Percentiles rank a stretch among this genome's conserved stretches.
phyloP scores from a whole-genome alignment of 2,113 vertebrate species.

The Perca schrenkii region DNA sequence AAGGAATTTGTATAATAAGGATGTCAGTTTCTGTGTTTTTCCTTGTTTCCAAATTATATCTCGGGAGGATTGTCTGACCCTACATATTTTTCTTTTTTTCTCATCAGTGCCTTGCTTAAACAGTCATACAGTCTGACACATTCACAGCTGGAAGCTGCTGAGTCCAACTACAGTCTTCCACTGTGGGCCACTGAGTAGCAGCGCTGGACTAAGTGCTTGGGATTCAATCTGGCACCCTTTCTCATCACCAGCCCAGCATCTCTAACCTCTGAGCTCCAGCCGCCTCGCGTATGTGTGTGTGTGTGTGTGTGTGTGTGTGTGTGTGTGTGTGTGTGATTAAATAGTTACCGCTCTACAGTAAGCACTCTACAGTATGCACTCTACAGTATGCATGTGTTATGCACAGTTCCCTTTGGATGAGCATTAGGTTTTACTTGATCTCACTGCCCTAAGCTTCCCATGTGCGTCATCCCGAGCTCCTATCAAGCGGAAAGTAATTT shows the following conservation, averaged over 20 bases:
- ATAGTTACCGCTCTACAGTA: constrained; percentile 50
- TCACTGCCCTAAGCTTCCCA: constrained; percentile 71
- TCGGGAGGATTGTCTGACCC: constrained; percentile 14
- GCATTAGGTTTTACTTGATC: constrained; percentile 78
- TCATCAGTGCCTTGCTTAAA: constrained; percentile 41
- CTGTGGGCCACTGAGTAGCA: constrained; percentile 41
- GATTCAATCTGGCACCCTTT: constrained; percentile 43
- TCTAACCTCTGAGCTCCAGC: constrained; percentile 34
- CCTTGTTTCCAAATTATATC: not conserved
- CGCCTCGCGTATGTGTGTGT: constrained; percentile 1
- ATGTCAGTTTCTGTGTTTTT: constrained; percentile 9
- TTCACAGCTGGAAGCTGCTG: constrained; percentile 75
- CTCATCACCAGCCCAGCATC: constrained; percentile 34
- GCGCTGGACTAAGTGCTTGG: constrained; percentile 43
- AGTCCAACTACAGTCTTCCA: constrained; percentile 53
- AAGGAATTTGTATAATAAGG: not conserved
- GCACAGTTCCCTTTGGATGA: constrained; percentile 74
- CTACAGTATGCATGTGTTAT: constrained; percentile 67
- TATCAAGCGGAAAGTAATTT: constrained; percentile 69
- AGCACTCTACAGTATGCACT: constrained; percentile 51
- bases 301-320: constrained; percentile 28
- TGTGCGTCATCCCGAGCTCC: constrained; percentile 70
- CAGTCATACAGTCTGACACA: constrained; percentile 66
- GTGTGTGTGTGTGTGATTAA: constrained; percentile 43
- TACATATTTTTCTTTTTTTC: constrained; percentile 16